A percentile compares a stretch with the other conserved stretches of the same genome.
phyloP scores from a whole-genome alignment of 2,888 invertebrate species.

The Blera fallax region DNA sequence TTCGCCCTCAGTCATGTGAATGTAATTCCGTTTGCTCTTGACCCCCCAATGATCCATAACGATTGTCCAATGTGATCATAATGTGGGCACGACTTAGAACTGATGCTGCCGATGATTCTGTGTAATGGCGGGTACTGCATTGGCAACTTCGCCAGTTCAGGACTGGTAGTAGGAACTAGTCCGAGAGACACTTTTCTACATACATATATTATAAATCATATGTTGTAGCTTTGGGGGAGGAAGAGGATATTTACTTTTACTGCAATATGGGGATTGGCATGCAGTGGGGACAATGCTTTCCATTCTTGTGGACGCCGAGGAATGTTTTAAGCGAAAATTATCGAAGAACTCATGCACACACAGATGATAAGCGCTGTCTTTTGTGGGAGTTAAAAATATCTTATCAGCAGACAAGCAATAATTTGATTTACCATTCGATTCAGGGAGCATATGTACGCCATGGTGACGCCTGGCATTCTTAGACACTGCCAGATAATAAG shows the following conservation, averaged over 20 bases:
- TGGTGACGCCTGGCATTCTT: neutral
- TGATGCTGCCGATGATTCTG: constrained; percentile 17
- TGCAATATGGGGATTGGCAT: constrained; percentile 14
- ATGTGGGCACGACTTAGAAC: constrained; percentile 31
- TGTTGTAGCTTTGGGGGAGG: neutral
- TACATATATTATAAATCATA: constrained; percentile 43
- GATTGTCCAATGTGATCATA: constrained; percentile 16
- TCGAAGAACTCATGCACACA: neutral
- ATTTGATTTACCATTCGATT: constrained; percentile 25
- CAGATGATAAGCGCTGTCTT: constrained; percentile 26
- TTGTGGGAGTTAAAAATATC: constrained; percentile 36
- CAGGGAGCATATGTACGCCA: neutral
- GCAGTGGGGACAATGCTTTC: constrained; percentile 38
- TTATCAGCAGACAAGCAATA: constrained; percentile 45
- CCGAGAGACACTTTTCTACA: constrained; percentile 13
- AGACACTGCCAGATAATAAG: neutral
- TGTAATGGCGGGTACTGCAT: neutral
- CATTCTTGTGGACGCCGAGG: constrained; percentile 33
- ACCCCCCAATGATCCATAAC: neutral
- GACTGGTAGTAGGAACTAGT: constrained; percentile 14
- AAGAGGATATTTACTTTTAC: constrained; percentile 47
- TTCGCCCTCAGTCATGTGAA: neutral
- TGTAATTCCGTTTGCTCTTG: constrained; percentile 19
- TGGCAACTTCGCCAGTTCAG: neutral
- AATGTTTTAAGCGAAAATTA: neutral